phyloP scores from a whole-genome alignment of 2,797 vertebrate species.

The Vespertilio murinus region DNA sequence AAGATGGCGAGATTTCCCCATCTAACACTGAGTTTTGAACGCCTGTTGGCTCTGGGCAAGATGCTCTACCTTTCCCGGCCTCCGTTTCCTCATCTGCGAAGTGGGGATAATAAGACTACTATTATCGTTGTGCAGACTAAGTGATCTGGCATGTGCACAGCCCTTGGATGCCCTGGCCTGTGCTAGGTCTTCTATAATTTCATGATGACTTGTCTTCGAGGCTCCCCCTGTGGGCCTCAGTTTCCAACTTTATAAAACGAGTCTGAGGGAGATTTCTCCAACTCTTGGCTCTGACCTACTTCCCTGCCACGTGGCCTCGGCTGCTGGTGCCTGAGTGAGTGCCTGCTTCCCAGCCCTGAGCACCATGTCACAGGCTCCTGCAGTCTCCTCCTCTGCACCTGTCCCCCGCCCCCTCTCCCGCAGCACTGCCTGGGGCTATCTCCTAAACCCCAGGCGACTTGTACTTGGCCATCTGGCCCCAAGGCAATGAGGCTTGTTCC shows the following conservation, averaged over 20 bases:
- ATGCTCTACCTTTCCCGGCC: accelerated
- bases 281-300: neutral
- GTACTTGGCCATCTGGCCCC: neutral
- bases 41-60: neutral
- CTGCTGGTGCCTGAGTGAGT: neutral
- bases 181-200: accelerated
- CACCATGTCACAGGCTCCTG: neutral
- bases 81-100: neutral
- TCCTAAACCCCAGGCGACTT: neutral
- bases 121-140: accelerated
- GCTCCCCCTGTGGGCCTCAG: neutral
- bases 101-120: accelerated
- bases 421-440: neutral
- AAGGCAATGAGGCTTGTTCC: neutral
- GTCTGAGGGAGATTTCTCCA: neutral
- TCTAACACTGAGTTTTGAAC: accelerated
- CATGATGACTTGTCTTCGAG: accelerated
- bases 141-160: accelerated
- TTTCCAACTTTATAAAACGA: neutral
- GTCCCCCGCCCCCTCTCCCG: no score
- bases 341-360: neutral
- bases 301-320: neutral
- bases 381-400: neutral
- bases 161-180: accelerated
- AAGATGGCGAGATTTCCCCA: no score